Evolutionary conservation across 2,888 invertebrate species (phyloP), one percentile per base, ranked within the genome.

Genomic region (Drosophila nigritarsus): DNA sequence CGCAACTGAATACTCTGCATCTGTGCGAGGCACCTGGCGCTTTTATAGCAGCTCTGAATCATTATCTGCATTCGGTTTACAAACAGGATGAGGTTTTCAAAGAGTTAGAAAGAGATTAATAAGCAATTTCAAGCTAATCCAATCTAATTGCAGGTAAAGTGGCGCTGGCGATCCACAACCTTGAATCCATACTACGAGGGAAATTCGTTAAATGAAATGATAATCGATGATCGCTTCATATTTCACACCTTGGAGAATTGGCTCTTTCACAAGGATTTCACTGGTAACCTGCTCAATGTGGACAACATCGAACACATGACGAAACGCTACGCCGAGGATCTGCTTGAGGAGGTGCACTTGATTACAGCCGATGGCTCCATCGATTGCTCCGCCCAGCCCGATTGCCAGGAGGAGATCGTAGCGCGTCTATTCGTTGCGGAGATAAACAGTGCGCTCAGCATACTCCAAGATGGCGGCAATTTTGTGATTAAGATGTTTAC

Each of bases 11-110:
- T 67, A 95, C 96, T 0, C 92, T 99, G 8, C 99, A 99, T 93
- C 93, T 99, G n/a, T 99, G 99, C 93, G 99, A 99, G 94, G 99
- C 99, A 1, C 99, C 99, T 0, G 99, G 99, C 0, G 98, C 98
- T 1, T 99, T 99, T 91, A 95, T 99, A 48, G 95, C 97, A 6
- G 96, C 98, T 0, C 92, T 99, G 5, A 99, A 99, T 93, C 98
- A 87, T 55, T 98, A 95, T 92, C 90, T 97, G 70, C 94, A 95
- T 80, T 93, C 94, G 0, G 94, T 95, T 77, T 93, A 94, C 65
- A 87, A 95, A 36, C 91, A 94, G 91, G 90, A 95, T 45, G 92
- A 95, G 93, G 96, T 96, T 15, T 18, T 7, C 32, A 50, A 2
- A 15, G 24, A n/a, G 0, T 24, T 56, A 4, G 1, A 30, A 18